phyloP scores from a whole-genome alignment of 2,113 vertebrate species.

The Prunella fulvescens region DNA sequence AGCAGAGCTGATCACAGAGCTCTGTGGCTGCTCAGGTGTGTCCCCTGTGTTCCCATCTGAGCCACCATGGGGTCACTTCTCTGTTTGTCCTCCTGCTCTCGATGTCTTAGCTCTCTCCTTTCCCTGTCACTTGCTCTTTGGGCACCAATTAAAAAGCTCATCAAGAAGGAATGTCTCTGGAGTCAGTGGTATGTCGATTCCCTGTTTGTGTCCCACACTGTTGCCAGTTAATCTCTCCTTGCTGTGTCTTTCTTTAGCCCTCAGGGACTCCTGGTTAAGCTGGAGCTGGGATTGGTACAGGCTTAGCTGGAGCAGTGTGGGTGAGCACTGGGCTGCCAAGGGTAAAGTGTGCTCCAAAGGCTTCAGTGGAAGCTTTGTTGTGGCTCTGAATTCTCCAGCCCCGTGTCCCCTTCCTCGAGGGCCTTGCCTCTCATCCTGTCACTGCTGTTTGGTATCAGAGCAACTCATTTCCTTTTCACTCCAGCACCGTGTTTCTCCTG shows the following conservation, averaged over 20 bases:
- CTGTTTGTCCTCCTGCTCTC: background rate
- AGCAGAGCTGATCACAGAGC: background rate
- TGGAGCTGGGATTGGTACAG: background rate
- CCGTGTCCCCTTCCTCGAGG: background rate
- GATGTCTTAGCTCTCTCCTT: background rate
- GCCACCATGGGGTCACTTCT: background rate
- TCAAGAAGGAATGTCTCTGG: background rate
- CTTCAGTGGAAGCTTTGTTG: background rate
- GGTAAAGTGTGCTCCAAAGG: background rate
- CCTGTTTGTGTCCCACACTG: background rate
- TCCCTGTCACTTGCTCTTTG: background rate
- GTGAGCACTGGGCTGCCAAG: background rate
- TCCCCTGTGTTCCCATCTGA: background rate
- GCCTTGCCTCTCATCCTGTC: background rate
- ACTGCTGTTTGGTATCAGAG: background rate
- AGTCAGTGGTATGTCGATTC: background rate
- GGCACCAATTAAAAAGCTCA: constrained; percentile 2
- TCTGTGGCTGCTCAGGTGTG: background rate
- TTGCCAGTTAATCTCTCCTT: background rate
- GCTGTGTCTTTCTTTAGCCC: background rate
- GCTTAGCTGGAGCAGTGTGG: background rate
- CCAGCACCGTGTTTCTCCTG: background rate
- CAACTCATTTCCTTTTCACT: background rate
- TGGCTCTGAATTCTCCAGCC: background rate
- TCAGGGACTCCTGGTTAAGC: background rate